Base-by-base conservation (phyloP, 2,113 vertebrate genomes). In the Dasyurus viverrinus region DNA sequence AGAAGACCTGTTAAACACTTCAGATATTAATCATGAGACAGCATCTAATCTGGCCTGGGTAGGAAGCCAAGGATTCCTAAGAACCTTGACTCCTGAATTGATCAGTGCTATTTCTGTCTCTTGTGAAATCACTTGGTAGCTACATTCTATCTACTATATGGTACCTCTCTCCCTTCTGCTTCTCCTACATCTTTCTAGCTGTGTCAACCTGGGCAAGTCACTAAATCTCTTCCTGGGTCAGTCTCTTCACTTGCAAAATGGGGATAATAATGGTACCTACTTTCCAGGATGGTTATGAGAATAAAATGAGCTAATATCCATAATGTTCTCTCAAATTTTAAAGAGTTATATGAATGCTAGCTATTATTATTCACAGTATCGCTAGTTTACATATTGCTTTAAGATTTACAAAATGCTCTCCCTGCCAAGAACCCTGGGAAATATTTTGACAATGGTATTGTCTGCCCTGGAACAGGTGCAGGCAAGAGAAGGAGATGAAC, bases 281-380 rank as follows among this genome's bases (percentile, higher is more conserved):
- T 84, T 84, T n/a, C 7, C 68, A 84, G 68, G n/a, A 84, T 22
- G 68, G 68, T 42, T 84, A n/a, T 84, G 19, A 84, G 68, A 4
- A 84, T 42, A 84, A 84, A 84, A 84, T 84, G 68, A 84, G n/a
- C 68, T 84, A 84, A 84, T 84, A 84, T 84, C 68, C 68, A 84
- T 84, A 84, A 42, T 42, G 16, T 19, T 42, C 68, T 84, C 7
- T 42, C 19, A 16, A 42, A 22, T 42, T 84, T 84, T 84, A 23
- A 84, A 84, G 68, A 42, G 68, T 23, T 42, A 19, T 23, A 84
- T 42, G 42, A 84, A 84, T 84, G 68, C 42, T 42, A 84, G n/a
- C 68, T 84, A 42, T 84, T 84, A 42, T 84, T 84, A 84, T 42
- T 48, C 16, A 84, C n/a, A 84, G 7, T 42, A 84, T 84, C 68